Evolutionary conservation across 1,140 invertebrate genomes (phyloP).

Genomic region (Anastrepha obliqua): DNA sequence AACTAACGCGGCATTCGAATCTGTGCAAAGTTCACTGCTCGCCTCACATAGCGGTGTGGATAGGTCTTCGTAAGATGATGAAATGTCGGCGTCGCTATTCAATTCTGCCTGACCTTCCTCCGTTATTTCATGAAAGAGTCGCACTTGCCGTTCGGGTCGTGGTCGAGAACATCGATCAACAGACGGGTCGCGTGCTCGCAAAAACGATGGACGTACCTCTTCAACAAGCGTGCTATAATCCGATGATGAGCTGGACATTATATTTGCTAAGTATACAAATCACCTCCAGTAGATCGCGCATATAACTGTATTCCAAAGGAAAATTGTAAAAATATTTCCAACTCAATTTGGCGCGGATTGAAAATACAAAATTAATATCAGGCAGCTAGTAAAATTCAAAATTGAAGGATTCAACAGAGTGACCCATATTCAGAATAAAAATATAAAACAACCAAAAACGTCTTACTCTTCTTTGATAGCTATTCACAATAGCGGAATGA

Average conservation of each 20-base stretch:
- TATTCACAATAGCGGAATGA: background rate
- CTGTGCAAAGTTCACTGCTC: background rate
- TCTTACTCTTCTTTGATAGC: background rate
- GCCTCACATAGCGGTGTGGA: background rate
- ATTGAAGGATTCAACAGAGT: background rate
- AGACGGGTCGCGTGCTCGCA: conserved; percentile 68
- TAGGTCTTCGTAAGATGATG: background rate
- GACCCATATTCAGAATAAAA: background rate
- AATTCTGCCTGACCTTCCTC: conserved; percentile 63
- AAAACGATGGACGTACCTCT: conserved; percentile 67
- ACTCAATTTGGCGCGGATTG: background rate
- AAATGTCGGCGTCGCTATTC: conserved; percentile 56
- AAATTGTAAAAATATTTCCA: conserved; percentile 81
- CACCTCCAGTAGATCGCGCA: no score
- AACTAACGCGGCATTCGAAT: conserved; percentile 72
- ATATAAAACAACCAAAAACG: background rate
- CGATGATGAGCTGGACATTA: conserved; percentile 32
- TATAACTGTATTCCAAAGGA: background rate
- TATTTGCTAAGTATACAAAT: background rate
- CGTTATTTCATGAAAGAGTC: conserved; percentile 65
- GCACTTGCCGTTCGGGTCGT: conserved; percentile 62
- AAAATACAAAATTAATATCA: background rate
- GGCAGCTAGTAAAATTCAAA: conserved; percentile 8
- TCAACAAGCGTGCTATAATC: conserved; percentile 16
- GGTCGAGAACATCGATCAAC: conserved; percentile 69